phyloP scores from a whole-genome alignment of 2,888 invertebrate genomes.

The Argyresthia albistria region DNA sequence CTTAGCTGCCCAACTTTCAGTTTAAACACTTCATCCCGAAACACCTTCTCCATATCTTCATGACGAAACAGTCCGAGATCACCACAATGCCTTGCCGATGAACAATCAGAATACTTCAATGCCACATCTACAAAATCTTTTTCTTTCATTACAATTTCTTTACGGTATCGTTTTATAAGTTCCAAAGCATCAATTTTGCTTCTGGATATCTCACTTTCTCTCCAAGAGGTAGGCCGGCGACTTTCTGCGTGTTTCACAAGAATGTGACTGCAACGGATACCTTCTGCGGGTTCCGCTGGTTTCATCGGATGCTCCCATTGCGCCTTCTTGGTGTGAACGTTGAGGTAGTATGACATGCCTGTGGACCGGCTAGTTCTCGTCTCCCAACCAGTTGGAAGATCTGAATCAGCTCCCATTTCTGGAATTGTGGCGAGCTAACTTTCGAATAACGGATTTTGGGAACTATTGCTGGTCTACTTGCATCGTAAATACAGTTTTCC shows the following conservation, averaged over 20 bases:
- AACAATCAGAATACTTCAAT: constrained; percentile 91
- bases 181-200: constrained; percentile 91
- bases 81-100: constrained; percentile 93
- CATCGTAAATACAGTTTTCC: too few species aligned
- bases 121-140: constrained; percentile 88
- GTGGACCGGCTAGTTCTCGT: constrained; percentile 84
- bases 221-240: constrained; percentile 93
- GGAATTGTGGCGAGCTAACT: too few species aligned
- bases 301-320: constrained; percentile 95
- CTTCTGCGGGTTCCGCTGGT: constrained; percentile 75
- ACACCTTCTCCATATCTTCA: constrained; percentile 96
- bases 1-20: constrained; percentile 92
- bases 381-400: constrained; percentile 90
- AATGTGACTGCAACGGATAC: constrained; percentile 90
- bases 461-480: too few species aligned
- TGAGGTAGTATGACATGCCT: constrained; percentile 92
- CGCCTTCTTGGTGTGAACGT: constrained; percentile 92
- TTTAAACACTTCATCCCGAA: constrained; percentile 93
- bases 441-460: too few species aligned
- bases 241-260: constrained; percentile 92
- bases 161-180: constrained; percentile 82
- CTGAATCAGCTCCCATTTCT: too few species aligned
- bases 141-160: constrained; percentile 83
- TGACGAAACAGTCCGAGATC: constrained; percentile 92
- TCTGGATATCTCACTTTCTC: constrained; percentile 89